Evolutionary conservation across 2,797 vertebrate species (phyloP), one percentile per base, ranked within the genome.

Genomic region (Triplophysa bombifrons): DNA sequence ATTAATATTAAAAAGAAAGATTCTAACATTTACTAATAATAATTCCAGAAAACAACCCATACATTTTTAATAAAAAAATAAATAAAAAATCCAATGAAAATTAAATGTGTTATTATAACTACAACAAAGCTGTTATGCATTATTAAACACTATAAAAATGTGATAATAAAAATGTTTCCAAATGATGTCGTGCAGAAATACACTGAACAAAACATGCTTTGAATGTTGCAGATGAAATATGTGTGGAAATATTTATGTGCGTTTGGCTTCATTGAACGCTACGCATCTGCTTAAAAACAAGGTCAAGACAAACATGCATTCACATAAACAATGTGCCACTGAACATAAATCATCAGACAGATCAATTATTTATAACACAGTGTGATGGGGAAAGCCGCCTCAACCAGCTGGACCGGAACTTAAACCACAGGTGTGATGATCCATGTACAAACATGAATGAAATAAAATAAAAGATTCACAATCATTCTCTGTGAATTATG

Each of bases 231-330:
- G 16, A 64, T 64, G 22, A 30, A 64, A 38, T 38, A 20, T 30
- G 25, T 41, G 19, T 11, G 7, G 65, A 68, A 30, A 19, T 16
- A 34, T 63, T 78, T 11, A 53, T 27, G 55, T 71, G 41, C 67
- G 41, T 78, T 25, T 51, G 44, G n/a, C 19, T 38, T 30, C 60
- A 71, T 51, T 78, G 51, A 16, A 71, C 4, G 48, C 16, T 66
- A 56, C 55, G 73, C 75, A 72, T 41, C 68, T 53, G 74, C 71
- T 48, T 41, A 78, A 50, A 44, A 46, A 78, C 58, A 84, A 83
- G 34, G 83, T 61, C 66, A 77, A 50, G 61, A 58, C 56, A 61
- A 58, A 38, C 17, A 34, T 5, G 14, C 65, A 58, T 3, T 12
- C 38, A 64, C 67, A 70, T 75, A 71, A 69, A 74, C 58, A 44